Evolutionary conservation across 2,797 vertebrate genomes (phyloP).

Genomic region (Craterocephalus amniculus): DNA sequence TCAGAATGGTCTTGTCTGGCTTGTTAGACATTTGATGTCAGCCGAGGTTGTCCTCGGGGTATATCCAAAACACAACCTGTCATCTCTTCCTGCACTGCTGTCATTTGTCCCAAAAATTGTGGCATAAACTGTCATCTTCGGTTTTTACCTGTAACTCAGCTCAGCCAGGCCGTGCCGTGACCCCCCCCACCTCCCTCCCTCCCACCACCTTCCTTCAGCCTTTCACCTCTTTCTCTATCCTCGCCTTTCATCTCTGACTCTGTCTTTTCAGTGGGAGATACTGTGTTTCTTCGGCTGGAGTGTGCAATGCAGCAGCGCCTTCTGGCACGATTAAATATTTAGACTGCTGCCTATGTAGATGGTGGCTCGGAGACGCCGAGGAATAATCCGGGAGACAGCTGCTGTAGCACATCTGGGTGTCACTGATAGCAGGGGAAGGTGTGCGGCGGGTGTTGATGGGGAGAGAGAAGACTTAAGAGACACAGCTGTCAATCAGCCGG

Average conservation of each 20-base stretch:
- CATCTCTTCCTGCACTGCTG: conserved; percentile 57
- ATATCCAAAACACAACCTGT: conserved; percentile 66
- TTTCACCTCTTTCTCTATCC: conserved; percentile 33
- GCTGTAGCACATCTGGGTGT: conserved; percentile 82
- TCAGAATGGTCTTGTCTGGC: conserved; percentile 68
- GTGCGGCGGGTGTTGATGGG: conserved; percentile 59
- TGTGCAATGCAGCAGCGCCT: conserved; percentile 66
- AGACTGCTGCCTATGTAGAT: conserved; percentile 75
- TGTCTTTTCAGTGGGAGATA: conserved; percentile 43
- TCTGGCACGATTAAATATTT: conserved; percentile 80
- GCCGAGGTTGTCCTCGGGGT: conserved; percentile 60
- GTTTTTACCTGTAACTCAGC: conserved; percentile 61
- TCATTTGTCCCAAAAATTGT: conserved; percentile 62
- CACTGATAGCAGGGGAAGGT: conserved; percentile 76
- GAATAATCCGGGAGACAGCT: conserved; percentile 80
- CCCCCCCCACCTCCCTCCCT: conserved; percentile 5
- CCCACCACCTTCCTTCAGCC: conserved; percentile 9
- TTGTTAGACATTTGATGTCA: conserved; percentile 75
- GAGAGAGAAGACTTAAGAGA: conserved; percentile 60
- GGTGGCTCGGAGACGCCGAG: conserved; percentile 59
- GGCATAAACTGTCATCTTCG: conserved; percentile 61
- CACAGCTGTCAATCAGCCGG: conserved; percentile 75
- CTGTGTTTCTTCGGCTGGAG: conserved; percentile 68
- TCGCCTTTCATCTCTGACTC: conserved; percentile 32
- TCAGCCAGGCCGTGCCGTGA: conserved; percentile 37